Percentiles rank a stretch among this genome's conserved stretches.
phyloP scores from a whole-genome alignment of 2,113 vertebrate genomes.

The Chloroceryle aenea region DNA sequence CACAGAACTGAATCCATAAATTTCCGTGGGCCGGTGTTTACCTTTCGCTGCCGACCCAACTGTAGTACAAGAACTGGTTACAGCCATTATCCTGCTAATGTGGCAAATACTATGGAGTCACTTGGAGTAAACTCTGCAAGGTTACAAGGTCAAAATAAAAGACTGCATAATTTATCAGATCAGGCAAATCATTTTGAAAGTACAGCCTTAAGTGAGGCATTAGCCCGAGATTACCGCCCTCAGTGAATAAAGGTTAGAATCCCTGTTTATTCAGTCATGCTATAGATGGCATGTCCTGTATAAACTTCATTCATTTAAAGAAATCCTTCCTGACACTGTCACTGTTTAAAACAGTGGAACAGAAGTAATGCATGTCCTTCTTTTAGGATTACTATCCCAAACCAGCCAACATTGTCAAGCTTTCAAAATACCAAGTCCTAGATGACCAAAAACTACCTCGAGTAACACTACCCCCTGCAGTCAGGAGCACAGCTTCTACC shows the following conservation, averaged over 20 bases:
- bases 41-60: constrained; percentile 34
- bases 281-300: constrained; percentile 65
- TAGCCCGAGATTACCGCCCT: constrained; percentile 58
- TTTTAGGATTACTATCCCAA: constrained; percentile 9
- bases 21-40: constrained; percentile 54
- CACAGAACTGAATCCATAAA: constrained; percentile 36
- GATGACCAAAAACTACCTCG: neutral
- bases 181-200: constrained; percentile 70
- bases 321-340: constrained; percentile 43
- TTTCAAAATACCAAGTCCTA: neutral
- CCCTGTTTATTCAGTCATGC: constrained; percentile 67
- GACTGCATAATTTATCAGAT: constrained; percentile 78
- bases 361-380: constrained; percentile 9
- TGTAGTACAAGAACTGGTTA: constrained; percentile 2
- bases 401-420: neutral
- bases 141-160: constrained; percentile 74
- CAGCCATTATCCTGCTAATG: constrained; percentile 48
- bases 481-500: neutral
- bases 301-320: constrained; percentile 69
- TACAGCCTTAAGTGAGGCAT: constrained; percentile 66
- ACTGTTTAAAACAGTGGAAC: constrained; percentile 53
- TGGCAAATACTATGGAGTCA: constrained; percentile 55
- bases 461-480: neutral
- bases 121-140: constrained; percentile 68
- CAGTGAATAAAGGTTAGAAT: constrained; percentile 72